Percentiles rank a stretch among this genome's conserved stretches.
phyloP scores from a whole-genome alignment of 1,140 invertebrate species.

The Leptopilina boulardi region DNA sequence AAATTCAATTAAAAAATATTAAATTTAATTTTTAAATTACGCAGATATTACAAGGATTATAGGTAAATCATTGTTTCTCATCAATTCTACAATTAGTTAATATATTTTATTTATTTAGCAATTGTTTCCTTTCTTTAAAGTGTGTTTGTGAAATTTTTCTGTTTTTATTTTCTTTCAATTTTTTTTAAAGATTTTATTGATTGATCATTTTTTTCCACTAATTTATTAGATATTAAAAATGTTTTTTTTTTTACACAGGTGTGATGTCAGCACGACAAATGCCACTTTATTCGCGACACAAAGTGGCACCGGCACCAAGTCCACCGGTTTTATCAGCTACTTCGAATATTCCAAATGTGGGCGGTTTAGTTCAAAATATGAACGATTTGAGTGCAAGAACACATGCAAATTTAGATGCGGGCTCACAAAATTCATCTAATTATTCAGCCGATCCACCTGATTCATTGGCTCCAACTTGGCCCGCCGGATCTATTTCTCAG shows the following conservation, averaged over 20 bases:
- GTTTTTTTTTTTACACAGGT: constrained; percentile 38
- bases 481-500: constrained; percentile 77
- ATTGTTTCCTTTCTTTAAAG: neutral
- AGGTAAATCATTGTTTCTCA: neutral
- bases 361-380: constrained; percentile 73
- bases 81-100: neutral
- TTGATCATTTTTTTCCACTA: neutral
- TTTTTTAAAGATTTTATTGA: too few relatives aligned
- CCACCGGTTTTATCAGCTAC: constrained; percentile 71
- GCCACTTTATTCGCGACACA: constrained; percentile 69
- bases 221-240: neutral
- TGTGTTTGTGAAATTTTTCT: too few relatives aligned
- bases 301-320: constrained; percentile 73
- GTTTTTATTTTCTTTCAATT: neutral
- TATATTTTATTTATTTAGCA: neutral
- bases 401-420: constrained; percentile 64
- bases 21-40: neutral
- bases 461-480: constrained; percentile 74
- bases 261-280: constrained; percentile 62
- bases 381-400: constrained; percentile 70
- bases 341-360: constrained; percentile 71
- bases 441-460: constrained; percentile 71
- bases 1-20: neutral
- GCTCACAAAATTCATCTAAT: constrained; percentile 70
- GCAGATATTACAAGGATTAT: constrained; percentile 21